phyloP scores from a whole-genome alignment of 2,888 invertebrate species.

The Trissoscelio sp. region DNA sequence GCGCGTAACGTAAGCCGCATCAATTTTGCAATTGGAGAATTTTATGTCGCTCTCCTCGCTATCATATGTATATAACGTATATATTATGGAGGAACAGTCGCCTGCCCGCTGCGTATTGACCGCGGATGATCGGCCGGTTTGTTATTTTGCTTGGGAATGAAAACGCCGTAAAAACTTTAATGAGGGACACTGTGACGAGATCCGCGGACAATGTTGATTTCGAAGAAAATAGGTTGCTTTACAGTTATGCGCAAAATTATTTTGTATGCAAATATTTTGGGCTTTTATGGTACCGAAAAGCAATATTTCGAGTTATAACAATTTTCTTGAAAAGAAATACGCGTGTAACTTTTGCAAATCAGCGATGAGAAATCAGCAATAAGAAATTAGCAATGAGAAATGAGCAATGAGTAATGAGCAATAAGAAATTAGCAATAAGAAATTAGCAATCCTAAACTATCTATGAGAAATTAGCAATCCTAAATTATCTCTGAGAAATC shows the following conservation, averaged over 20 bases:
- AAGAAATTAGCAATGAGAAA: too few relatives aligned
- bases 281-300: not conserved
- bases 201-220: constrained; percentile 45
- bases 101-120: constrained; percentile 66
- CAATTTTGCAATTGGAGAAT: constrained; percentile 84
- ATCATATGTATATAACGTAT: constrained; percentile 73
- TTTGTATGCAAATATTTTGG: not conserved
- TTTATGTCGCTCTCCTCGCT: constrained; percentile 81
- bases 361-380: too few relatives aligned
- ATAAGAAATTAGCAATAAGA: too few relatives aligned
- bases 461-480: too few relatives aligned
- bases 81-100: constrained; percentile 79
- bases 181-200: constrained; percentile 25
- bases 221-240: constrained; percentile 34
- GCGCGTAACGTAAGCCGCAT: constrained; percentile 78
- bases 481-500: too few relatives aligned
- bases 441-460: too few relatives aligned
- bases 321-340: not conserved
- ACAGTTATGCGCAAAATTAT: constrained; percentile 27
- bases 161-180: constrained; percentile 62
- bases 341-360: constrained; percentile 1
- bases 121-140: constrained; percentile 55
- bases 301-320: not conserved
- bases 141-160: constrained; percentile 49
- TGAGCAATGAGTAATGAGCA: too few relatives aligned